These are phyloP conservation scores for Tympanuchus pallidicinctus DNA, from an alignment of 2,113 vertebrate species.

Conservation along the genomic window DNA sequence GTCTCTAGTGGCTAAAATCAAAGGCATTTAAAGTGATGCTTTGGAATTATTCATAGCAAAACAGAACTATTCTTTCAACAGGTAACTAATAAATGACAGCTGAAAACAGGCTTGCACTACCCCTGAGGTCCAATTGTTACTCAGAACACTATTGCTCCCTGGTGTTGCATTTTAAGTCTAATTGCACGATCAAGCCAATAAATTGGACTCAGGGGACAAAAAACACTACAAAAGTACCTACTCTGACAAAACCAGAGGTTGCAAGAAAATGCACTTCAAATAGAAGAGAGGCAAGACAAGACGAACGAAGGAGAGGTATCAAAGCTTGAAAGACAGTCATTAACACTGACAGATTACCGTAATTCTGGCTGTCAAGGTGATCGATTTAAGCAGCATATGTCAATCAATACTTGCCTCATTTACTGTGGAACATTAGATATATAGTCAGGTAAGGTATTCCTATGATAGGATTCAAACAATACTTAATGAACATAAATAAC, in stretches of 20 bases:
- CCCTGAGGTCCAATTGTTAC: constrained; percentile 64
- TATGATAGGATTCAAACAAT: constrained; percentile 81
- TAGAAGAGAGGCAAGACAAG: constrained; percentile 74
- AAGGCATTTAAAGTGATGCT: constrained; percentile 75
- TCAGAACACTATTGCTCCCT: constrained; percentile 66
- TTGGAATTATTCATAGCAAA: constrained; percentile 74
- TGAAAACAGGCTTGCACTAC: constrained; percentile 70
- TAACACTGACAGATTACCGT: constrained; percentile 99
- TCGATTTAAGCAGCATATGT: constrained; percentile 94
- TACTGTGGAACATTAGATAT: constrained; percentile 82
- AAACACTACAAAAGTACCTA: constrained; percentile 65
- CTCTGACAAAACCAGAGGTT: constrained; percentile 75
- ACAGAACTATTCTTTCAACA: constrained; percentile 73
- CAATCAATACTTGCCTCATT: constrained; percentile 95
- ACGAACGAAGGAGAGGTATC: constrained; percentile 82
- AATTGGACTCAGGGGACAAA: constrained; percentile 75
- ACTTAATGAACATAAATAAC: constrained; percentile 81
- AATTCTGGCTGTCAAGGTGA: constrained; percentile 98
- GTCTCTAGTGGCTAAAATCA: constrained; percentile 67
- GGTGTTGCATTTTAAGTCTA: constrained; percentile 76
- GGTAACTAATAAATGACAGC: constrained; percentile 76
- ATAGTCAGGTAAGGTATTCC: constrained; percentile 81
- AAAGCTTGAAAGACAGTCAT: constrained; percentile 88
- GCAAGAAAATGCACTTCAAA: constrained; percentile 81
- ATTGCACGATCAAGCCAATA: constrained; percentile 81